Evolutionary conservation across 1,140 invertebrate genomes (phyloP).

Genomic region (Brachionus angularis): DNA sequence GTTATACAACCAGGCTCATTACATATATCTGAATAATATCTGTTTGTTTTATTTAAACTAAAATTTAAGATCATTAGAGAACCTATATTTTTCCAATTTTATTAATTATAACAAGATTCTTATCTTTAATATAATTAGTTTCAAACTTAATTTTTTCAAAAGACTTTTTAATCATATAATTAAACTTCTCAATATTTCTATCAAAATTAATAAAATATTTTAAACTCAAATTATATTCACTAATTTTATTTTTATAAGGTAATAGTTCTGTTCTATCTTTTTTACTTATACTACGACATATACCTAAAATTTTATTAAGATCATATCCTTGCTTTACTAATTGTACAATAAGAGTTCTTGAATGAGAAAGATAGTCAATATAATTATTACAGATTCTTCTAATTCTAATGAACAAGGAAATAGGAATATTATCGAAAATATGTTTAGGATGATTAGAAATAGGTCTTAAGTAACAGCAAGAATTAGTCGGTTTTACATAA

Average conservation of each 20-base stretch:
- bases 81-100: too few species aligned
- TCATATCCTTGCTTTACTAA: background rate
- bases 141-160: too few species aligned
- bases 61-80: too few species aligned
- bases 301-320: background rate
- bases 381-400: background rate
- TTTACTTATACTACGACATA: background rate
- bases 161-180: too few species aligned
- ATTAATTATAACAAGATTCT: too few species aligned
- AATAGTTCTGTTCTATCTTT: background rate
- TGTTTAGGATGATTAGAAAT: background rate
- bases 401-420: conserved; percentile 2
- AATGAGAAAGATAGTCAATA: background rate
- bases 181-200: too few species aligned
- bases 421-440: conserved; percentile 7
- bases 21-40: too few species aligned
- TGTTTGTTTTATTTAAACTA: too few species aligned
- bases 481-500: background rate
- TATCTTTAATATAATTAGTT: too few species aligned
- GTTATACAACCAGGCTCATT: too few species aligned
- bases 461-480: background rate
- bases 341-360: background rate
- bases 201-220: too few species aligned
- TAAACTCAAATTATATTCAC: background rate
- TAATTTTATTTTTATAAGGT: background rate